These are phyloP conservation scores for Eulithis prunata DNA, from an alignment of 2,888 invertebrate species.

Conservation along the genomic window DNA sequence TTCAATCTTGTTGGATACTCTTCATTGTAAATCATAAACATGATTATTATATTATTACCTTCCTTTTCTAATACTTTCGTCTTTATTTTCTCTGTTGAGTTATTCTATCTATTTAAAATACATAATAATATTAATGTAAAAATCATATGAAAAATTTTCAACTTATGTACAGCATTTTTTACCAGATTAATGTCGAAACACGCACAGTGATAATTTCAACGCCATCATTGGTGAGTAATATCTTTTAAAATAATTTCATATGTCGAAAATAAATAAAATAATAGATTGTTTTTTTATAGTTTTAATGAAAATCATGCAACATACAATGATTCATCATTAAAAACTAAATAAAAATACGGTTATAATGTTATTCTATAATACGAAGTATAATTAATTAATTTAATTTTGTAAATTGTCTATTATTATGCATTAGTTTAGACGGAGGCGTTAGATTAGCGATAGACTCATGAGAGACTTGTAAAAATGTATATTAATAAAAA, in stretches of 20 bases:
- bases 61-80: no score
- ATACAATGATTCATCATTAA: not conserved
- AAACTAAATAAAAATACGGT: not conserved
- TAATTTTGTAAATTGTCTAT: slow-evolving; percentile 48
- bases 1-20: slow-evolving; percentile 3
- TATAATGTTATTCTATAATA: not conserved
- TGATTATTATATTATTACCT: no score
- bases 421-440: slow-evolving; percentile 45
- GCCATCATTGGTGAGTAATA: slow-evolving; percentile 8
- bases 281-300: not conserved
- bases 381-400: slow-evolving; percentile 32
- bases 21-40: not conserved
- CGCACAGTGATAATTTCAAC: slow-evolving; percentile 24
- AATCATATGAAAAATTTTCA: no score
- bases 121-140: no score
- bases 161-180: slow-evolving; percentile 23
- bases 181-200: slow-evolving; percentile 20
- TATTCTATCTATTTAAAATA: no score
- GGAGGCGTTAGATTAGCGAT: slow-evolving; percentile 44
- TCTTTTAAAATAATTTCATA: slow-evolving; percentile 12
- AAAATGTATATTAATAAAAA: slow-evolving; percentile 78
- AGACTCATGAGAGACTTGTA: slow-evolving; percentile 71
- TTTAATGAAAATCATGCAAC: not conserved
- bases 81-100: no score
- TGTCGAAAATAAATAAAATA: not conserved